Conservation (phyloP, 2,888 invertebrate genomes). For the Julus scandinavius region DNA sequence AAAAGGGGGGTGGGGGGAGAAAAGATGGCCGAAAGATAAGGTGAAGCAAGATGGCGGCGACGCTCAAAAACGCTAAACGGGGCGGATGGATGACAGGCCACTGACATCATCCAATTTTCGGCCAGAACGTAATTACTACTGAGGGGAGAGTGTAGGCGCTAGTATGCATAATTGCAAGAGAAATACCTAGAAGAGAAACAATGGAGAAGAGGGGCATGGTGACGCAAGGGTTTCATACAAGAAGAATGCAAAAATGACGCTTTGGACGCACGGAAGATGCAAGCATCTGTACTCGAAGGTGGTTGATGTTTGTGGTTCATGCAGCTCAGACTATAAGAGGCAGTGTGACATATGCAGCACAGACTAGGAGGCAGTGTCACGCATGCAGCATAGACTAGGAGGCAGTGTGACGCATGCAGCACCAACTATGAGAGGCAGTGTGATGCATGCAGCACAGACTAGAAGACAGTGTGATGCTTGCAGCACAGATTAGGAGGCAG, state of each 20-base stretch:
- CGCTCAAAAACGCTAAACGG: slow-evolving; percentile 12
- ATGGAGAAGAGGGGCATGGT: neutral
- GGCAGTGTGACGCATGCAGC: no score
- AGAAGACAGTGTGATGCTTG: no score
- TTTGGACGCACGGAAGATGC: neutral
- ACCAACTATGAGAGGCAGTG: no score
- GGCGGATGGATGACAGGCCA: slow-evolving; percentile 43
- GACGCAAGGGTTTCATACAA: no score
- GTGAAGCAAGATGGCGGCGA: slow-evolving; percentile 23
- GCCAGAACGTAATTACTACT: neutral
- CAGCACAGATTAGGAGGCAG: no score
- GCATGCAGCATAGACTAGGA: no score
- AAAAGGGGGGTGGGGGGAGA: neutral
- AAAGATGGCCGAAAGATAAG: slow-evolving; percentile 37
- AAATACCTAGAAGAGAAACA: slow-evolving; percentile 17
- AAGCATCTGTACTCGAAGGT: neutral
- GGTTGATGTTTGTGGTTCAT: no score
- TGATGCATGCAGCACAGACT: no score
- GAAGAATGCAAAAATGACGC: no score
- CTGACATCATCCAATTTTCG: slow-evolving; percentile 43
- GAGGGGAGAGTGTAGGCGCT: slow-evolving; percentile 45
- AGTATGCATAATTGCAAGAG: neutral
- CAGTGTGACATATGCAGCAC: no score
- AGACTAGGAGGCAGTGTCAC: no score
- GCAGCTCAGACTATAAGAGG: no score